Evolutionary conservation across 2,797 vertebrate genomes (phyloP).

Genomic region (Sitta carolinensis): DNA sequence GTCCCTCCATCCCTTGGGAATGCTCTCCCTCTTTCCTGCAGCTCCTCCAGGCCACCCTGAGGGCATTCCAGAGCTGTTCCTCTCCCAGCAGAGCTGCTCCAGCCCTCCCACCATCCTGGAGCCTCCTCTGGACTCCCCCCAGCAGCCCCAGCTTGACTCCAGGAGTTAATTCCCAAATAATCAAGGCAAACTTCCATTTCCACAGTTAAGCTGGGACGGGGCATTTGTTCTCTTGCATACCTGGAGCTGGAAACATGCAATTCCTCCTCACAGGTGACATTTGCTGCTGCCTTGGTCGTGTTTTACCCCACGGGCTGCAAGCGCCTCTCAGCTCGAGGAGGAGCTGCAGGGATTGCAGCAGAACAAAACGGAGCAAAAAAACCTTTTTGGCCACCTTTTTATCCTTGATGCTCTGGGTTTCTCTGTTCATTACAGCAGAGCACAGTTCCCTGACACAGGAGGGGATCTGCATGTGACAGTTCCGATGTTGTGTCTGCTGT

Average conservation of each 20-base stretch:
- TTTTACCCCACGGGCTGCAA: fast-evolving
- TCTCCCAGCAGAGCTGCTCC: not conserved
- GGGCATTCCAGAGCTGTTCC: not conserved
- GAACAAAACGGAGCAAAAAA: not conserved
- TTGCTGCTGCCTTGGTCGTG: not conserved
- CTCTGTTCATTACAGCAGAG: not conserved
- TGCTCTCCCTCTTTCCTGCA: not conserved
- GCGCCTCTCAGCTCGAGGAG: not conserved
- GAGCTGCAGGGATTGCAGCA: not conserved
- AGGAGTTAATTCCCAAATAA: not conserved
- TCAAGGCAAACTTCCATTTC: not conserved
- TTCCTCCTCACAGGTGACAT: not conserved
- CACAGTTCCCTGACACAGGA: not conserved
- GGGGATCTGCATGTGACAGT: not conserved
- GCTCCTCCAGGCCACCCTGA: not conserved
- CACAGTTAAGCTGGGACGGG: not conserved
- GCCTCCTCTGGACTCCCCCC: not conserved
- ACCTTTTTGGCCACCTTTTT: not conserved
- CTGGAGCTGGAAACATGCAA: not conserved
- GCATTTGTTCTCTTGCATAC: not conserved
- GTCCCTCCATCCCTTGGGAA: not conserved
- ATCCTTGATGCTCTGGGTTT: not conserved
- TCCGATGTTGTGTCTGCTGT: not conserved
- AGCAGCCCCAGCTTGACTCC: not conserved
- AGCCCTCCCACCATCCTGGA: not conserved